A percentile compares a stretch with the other conserved stretches of the same genome.
Conservation (phyloP, 2,797 vertebrate species). For the Sebastes hopkinsi region DNA sequence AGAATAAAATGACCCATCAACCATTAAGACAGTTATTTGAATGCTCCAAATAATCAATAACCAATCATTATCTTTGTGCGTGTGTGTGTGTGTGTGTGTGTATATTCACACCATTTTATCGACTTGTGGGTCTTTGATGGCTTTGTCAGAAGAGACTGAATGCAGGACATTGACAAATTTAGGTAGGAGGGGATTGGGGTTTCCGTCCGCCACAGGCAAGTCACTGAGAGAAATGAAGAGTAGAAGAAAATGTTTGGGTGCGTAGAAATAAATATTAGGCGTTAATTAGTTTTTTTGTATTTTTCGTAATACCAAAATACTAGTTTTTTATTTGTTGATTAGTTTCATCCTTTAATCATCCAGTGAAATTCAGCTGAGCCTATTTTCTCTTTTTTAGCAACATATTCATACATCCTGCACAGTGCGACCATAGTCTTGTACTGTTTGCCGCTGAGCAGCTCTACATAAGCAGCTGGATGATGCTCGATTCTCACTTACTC, state of each 20-base stretch:
- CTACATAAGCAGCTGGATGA: too few relatives aligned
- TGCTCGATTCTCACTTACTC: background rate
- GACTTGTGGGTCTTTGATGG: background rate
- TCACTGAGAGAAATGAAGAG: conserved; percentile 24
- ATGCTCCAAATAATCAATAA: background rate
- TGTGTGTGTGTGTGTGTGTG: background rate
- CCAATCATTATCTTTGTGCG: background rate
- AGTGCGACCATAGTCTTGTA: background rate
- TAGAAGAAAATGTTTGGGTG: background rate
- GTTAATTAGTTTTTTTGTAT: too few relatives aligned
- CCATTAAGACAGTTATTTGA: background rate
- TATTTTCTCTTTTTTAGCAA: background rate
- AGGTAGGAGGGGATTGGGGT: background rate
- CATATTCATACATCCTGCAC: background rate
- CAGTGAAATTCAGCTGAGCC: background rate
- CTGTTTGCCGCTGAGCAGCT: too few relatives aligned
- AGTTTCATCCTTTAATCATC: background rate
- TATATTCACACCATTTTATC: conserved; percentile 39
- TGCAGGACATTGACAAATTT: conserved; percentile 8
- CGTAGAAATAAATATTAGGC: background rate
- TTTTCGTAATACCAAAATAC: too few relatives aligned
- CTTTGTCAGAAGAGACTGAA: background rate
- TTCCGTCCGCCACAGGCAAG: background rate
- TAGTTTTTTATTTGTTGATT: background rate
- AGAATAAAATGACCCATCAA: background rate